phyloP scores from a whole-genome alignment of 1,140 invertebrate species.

The Mizuhopecten yessoensis region DNA sequence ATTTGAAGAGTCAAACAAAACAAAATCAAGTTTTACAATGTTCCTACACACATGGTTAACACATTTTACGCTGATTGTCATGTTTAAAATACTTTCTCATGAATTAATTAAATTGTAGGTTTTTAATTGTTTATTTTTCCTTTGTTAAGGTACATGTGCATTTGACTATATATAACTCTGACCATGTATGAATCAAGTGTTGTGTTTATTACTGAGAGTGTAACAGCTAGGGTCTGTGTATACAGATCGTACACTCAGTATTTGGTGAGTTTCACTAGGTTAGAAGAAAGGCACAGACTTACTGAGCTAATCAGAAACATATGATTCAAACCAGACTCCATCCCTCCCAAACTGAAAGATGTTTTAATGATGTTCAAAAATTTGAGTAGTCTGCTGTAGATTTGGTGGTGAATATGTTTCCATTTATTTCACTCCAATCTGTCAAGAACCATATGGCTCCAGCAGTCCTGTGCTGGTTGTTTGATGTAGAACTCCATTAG shows the following conservation, averaged over 20 bases:
- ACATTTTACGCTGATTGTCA: too few relatives aligned
- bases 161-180: too few relatives aligned
- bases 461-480: not conserved
- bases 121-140: too few relatives aligned
- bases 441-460: constrained; percentile 31
- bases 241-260: too few relatives aligned
- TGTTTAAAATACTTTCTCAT: too few relatives aligned
- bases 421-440: constrained; percentile 21
- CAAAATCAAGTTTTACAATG: too few relatives aligned
- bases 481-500: not conserved
- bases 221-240: not conserved
- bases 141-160: too few relatives aligned
- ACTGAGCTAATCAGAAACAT: constrained; percentile 21
- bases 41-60: too few relatives aligned
- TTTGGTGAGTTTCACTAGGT: not conserved
- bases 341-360: not conserved
- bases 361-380: constrained; percentile 40
- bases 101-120: too few relatives aligned
- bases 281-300: not conserved
- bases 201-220: too few relatives aligned
- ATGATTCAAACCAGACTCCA: constrained; percentile 10
- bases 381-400: constrained; percentile 18
- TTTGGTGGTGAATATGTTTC: constrained; percentile 33
- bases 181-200: too few relatives aligned
- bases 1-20: too few relatives aligned